Conservation (phyloP, 1,140 invertebrate species). For the Drosophila pectinifera region DNA sequence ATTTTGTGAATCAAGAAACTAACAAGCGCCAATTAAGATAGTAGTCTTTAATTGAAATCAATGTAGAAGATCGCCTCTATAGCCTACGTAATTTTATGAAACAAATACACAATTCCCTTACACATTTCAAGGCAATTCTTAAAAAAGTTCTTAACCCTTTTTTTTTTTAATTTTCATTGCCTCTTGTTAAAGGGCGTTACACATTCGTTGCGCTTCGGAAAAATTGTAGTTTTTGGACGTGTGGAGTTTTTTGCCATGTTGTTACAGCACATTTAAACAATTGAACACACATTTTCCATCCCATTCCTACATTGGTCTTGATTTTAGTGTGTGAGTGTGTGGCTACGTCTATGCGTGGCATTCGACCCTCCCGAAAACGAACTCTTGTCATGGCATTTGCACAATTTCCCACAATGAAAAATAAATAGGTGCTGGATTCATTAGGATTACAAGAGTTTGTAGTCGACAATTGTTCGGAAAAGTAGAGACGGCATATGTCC, state of each 20-base stretch:
- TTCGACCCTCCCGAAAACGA: slow-evolving; percentile 42
- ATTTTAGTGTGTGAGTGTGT: slow-evolving; percentile 2
- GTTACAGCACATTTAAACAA: slow-evolving; percentile 79
- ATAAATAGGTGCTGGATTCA: slow-evolving; percentile 82
- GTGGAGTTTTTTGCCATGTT: slow-evolving; percentile 58
- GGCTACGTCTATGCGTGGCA: slow-evolving; percentile 26
- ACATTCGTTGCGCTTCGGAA: neutral
- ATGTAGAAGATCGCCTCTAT: too few species aligned
- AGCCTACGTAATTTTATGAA: neutral
- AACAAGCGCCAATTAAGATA: too few species aligned
- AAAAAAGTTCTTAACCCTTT: too few species aligned
- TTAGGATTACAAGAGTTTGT: slow-evolving; percentile 74
- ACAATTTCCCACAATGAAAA: slow-evolving; percentile 82
- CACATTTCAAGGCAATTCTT: neutral
- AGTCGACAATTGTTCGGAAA: slow-evolving; percentile 46
- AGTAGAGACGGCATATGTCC: slow-evolving; percentile 18
- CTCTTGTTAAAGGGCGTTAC: too few species aligned
- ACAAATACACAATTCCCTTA: too few species aligned
- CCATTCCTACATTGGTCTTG: slow-evolving; percentile 23
- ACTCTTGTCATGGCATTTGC: slow-evolving; percentile 81
- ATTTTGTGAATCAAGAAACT: too few species aligned
- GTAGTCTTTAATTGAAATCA: too few species aligned
- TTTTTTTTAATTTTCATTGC: too few species aligned
- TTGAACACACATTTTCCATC: slow-evolving; percentile 67
- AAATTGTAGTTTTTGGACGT: slow-evolving; percentile 5